Evolutionary conservation across 2,113 vertebrate species (phyloP).

Genomic region (Elaphurus davidianus): DNA sequence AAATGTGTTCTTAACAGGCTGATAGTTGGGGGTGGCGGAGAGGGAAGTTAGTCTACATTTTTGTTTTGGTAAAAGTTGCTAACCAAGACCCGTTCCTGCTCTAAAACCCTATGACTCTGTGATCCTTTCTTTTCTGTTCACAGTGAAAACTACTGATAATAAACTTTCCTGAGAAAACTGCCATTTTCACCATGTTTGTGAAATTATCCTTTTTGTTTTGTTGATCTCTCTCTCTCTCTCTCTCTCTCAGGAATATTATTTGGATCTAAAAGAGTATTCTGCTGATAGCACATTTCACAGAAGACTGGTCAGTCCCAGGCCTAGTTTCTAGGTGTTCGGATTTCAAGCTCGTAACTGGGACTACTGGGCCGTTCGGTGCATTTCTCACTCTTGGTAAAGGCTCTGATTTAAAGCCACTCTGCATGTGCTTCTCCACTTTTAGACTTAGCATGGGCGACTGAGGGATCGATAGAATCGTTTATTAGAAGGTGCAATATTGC

Average conservation of each 20-base stretch:
- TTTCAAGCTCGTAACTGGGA: neutral
- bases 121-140: neutral
- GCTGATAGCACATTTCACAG: neutral
- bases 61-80: neutral
- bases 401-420: neutral
- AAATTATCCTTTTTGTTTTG: neutral
- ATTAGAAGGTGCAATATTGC: neutral
- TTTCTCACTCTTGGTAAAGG: neutral
- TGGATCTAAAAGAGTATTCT: neutral
- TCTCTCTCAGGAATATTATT: neutral
- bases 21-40: fast-evolving
- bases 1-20: neutral
- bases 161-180: neutral
- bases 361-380: neutral
- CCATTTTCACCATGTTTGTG: neutral
- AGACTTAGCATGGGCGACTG: neutral
- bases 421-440: neutral
- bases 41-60: neutral
- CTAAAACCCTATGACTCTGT: neutral
- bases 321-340: neutral
- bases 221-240: neutral
- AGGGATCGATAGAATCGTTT: neutral
- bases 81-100: neutral
- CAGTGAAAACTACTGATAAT: neutral
- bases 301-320: neutral